These are phyloP conservation scores for Austrolebias charrua DNA, from an alignment of 2,797 vertebrate genomes.

Conservation along the genomic window DNA sequence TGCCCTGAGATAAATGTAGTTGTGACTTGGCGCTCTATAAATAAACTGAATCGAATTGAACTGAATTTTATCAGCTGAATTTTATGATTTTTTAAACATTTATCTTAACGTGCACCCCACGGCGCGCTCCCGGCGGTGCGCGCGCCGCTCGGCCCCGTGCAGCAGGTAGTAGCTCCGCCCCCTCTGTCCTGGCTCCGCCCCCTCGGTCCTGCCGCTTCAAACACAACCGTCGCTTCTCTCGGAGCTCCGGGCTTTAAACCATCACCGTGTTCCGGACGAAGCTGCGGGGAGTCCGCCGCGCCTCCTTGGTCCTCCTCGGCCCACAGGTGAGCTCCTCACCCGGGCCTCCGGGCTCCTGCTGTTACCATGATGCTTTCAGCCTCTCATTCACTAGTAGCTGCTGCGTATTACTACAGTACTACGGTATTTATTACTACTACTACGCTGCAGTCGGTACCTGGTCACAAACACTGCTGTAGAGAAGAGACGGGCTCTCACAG, in stretches of 20 bases:
- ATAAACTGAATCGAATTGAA: no score
- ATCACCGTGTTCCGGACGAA: neutral
- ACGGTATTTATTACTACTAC: constrained; percentile 6
- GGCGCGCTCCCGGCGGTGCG: neutral
- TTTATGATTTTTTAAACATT: no score
- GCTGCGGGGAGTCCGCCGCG: neutral
- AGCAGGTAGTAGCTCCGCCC: constrained; percentile 65
- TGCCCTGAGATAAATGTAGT: no score
- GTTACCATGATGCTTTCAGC: constrained; percentile 4
- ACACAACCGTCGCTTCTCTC: constrained; percentile 37
- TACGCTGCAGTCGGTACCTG: constrained; percentile 35
- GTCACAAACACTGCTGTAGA: constrained; percentile 5
- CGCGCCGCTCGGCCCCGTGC: constrained; percentile 37
- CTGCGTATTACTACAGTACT: neutral
- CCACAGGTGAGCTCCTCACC: constrained; percentile 53
- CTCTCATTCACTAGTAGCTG: constrained; percentile 42
- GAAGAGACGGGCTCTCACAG: neutral
- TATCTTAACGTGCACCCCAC: neutral
- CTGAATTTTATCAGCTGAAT: no score
- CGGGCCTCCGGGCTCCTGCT: constrained; percentile 1
- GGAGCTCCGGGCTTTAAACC: neutral
- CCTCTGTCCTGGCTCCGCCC: no score
- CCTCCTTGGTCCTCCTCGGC: neutral
- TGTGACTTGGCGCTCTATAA: no score
- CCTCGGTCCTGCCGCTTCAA: constrained; percentile 34